Base-by-base conservation (phyloP, 2,797 vertebrate genomes). In the Danio albolineatus region DNA sequence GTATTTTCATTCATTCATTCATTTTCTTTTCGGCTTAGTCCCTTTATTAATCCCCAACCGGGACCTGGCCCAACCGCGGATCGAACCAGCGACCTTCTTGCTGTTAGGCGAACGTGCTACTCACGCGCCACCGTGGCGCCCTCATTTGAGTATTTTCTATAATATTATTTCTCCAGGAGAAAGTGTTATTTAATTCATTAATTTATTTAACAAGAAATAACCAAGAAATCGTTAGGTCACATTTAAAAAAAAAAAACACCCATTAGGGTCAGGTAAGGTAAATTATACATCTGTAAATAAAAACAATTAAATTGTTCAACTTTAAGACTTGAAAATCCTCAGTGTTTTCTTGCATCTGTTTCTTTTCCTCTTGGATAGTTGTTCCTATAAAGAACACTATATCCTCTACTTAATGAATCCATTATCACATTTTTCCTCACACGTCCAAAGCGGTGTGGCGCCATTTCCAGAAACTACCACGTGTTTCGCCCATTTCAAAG, bases 401-500 rank as follows among this genome's bases (percentile, higher is more conserved):
- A 80, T 77, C 57, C 36, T 54, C 8, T 56, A 56, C 51, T 62
- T 72, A 82, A 85, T 61, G 19, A 85, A 81, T 21, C 44, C 76
- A 77, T 84, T 84, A 84, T 49, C 80, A 84, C 28, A 12, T 62
- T 76, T 78, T 59, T 57, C 21, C 60, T 60, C 54, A 43, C 7
- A 57, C 17, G n/a, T 38, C 41, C 73, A 78, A 69, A 84, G 61
- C 10, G 51, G 48, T 46, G 72, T 41, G 46, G 74, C 14, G 36
- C 61, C 78, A 72, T 72, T 73, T 80, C 39, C 78, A 83, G 76
- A 69, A 57, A 72, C 28, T 78, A 74, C 80, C 83, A 76, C 56
- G 51, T 84, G 72, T 43, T 64, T 39, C 16, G 10, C 39, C 28
- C 43, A 6, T 86, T 79, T 84, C 43, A 73, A 75, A 77, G 73